A percentile compares a stretch with the other conserved stretches of the same genome.
phyloP scores from a whole-genome alignment of 2,113 vertebrate species.

The Lamprotornis superbus region DNA sequence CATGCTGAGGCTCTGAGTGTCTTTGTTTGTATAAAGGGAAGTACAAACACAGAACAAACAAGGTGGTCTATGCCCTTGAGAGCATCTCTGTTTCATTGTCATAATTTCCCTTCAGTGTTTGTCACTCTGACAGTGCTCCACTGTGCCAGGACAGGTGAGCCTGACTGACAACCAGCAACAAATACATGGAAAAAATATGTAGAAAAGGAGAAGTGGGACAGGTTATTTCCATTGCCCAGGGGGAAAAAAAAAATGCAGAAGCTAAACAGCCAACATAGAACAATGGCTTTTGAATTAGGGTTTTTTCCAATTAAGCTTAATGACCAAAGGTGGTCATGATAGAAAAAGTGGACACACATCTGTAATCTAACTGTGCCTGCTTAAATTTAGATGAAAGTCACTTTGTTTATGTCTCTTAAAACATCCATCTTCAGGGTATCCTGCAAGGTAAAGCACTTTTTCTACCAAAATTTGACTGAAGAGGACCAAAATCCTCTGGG shows the following conservation, averaged over 20 bases:
- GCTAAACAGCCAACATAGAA: neutral
- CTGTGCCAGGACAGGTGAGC: neutral
- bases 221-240: neutral
- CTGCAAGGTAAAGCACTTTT: neutral
- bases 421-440: neutral
- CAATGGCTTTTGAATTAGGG: neutral
- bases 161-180: neutral
- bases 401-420: neutral
- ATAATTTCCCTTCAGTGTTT: neutral
- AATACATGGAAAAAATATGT: neutral
- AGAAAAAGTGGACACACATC: neutral
- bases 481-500: neutral
- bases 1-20: neutral
- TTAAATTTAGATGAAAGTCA: neutral
- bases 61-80: conserved; percentile 23
- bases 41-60: conserved; percentile 6
- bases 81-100: neutral
- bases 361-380: neutral
- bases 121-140: neutral
- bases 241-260: neutral
- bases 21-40: conserved; percentile 14
- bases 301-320: neutral
- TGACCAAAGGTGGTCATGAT: neutral
- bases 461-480: neutral
- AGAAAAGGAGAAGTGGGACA: neutral